Percentiles rank a stretch among this genome's conserved stretches.
Evolutionary conservation across 2,113 vertebrate genomes (phyloP).

Genomic region (Mastomys natalensis): DNA sequence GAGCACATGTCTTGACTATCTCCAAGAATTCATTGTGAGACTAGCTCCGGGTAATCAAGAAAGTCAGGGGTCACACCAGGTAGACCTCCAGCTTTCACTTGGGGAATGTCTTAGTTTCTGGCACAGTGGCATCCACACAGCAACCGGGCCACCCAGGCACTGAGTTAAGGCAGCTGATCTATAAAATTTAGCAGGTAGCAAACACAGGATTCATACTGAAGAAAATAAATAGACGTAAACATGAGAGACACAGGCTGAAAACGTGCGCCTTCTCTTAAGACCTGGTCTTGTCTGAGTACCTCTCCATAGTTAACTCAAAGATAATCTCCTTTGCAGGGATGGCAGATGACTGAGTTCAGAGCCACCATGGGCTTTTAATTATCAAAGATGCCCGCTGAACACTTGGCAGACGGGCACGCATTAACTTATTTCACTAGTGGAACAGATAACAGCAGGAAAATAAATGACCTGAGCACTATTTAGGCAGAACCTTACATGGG

Average conservation of each 20-base stretch:
- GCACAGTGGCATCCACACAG: background rate
- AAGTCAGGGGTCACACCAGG: background rate
- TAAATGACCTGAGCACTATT: background rate
- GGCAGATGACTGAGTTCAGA: conserved; percentile 57
- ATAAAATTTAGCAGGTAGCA: background rate
- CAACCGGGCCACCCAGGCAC: background rate
- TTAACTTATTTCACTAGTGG: background rate
- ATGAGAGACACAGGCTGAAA: background rate
- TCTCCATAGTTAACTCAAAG: conserved; percentile 41
- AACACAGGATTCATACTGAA: background rate
- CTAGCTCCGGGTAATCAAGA: background rate
- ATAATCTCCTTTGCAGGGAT: conserved; percentile 53
- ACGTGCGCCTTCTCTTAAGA: conserved; percentile 30
- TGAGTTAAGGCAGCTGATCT: background rate
- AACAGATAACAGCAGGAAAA: background rate
- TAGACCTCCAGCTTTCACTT: background rate
- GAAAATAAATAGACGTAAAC: conserved; percentile 3
- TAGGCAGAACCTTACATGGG: background rate
- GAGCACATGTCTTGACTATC: background rate
- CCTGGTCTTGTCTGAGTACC: conserved; percentile 28
- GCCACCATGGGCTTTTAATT: conserved; percentile 52
- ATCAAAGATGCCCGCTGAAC: conserved; percentile 36
- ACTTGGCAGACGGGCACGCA: background rate
- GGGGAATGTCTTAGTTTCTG: background rate
- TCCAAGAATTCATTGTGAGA: background rate